phyloP scores from a whole-genome alignment of 64 coral and sea anemone species.

The Dendronephthya gigantea region DNA sequence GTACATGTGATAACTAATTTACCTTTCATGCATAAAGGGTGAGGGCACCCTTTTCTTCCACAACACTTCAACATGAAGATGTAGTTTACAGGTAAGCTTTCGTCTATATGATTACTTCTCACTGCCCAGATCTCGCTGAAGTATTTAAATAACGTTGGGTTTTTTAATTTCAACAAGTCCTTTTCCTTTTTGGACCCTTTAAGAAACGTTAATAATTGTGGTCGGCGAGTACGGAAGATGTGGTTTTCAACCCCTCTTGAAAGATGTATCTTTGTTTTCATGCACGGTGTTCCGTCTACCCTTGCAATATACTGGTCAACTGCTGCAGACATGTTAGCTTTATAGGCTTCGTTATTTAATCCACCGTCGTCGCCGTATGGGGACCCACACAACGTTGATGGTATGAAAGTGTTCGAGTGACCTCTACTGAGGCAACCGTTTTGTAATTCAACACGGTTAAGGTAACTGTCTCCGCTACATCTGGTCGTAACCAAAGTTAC shows the following conservation, averaged over 20 bases:
- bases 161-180: not conserved
- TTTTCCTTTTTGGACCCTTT: not conserved
- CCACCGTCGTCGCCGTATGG: not conserved
- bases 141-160: constrained; percentile 19
- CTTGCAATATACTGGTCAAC: not conserved
- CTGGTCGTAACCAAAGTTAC: not conserved
- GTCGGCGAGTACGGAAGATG: not conserved
- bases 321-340: not conserved
- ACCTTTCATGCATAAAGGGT: constrained; percentile 5
- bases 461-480: not conserved
- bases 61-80: not conserved
- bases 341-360: not conserved
- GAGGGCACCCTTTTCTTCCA: not conserved
- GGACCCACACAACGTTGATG: not conserved
- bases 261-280: not conserved
- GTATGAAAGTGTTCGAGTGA: not conserved
- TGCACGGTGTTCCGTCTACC: constrained; percentile 3
- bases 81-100: constrained; percentile 7
- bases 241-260: not conserved
- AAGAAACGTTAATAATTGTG: not conserved
- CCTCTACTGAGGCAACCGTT: not conserved
- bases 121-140: not conserved
- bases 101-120: not conserved
- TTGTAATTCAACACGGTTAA: not conserved
- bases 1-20: not conserved